Evolutionary conservation across 2,888 invertebrate species (phyloP).

Genomic region (Tetramorium bicarinatum): DNA sequence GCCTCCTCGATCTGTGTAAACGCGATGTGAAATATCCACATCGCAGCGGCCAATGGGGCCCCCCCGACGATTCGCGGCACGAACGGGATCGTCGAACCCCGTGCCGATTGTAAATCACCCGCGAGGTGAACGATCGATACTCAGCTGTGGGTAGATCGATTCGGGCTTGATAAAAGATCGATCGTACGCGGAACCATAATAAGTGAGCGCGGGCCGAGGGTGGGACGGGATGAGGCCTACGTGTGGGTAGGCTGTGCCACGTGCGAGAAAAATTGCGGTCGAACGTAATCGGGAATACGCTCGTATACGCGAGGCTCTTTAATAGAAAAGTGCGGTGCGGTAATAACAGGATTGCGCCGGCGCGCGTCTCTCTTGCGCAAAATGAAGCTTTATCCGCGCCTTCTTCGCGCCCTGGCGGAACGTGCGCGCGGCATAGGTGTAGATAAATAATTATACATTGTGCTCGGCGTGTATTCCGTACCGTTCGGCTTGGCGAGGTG

Average conservation of each 20-base stretch:
- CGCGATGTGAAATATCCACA: conserved; percentile 59
- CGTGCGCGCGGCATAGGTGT: not conserved
- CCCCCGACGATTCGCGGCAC: conserved; percentile 1
- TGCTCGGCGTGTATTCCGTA: not conserved
- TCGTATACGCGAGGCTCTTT: conserved; percentile 5
- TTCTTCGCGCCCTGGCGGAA: not conserved
- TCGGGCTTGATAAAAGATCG: conserved; percentile 50
- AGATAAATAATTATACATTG: conserved; percentile 54
- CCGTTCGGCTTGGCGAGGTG: not conserved
- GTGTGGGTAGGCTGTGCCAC: conserved; percentile 42
- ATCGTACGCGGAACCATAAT: conserved; percentile 52
- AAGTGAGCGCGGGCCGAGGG: conserved; percentile 31
- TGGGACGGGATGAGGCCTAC: conserved; percentile 27
- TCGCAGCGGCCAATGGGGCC: not conserved
- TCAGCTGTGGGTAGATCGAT: conserved; percentile 51
- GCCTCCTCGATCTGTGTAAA: conserved; percentile 73
- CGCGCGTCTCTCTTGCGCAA: conserved; percentile 32
- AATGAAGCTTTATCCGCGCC: conserved; percentile 14
- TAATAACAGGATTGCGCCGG: conserved; percentile 39
- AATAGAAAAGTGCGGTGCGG: conserved; percentile 43
- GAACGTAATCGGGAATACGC: conserved; percentile 35
- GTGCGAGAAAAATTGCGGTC: conserved; percentile 48
- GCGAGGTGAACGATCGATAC: conserved; percentile 37
- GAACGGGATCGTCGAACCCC: conserved; percentile 44
- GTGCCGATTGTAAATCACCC: conserved; percentile 56